phyloP scores from a whole-genome alignment of 35 echinoderm and acorn worm genomes.

The Ophioderma brevispina region DNA sequence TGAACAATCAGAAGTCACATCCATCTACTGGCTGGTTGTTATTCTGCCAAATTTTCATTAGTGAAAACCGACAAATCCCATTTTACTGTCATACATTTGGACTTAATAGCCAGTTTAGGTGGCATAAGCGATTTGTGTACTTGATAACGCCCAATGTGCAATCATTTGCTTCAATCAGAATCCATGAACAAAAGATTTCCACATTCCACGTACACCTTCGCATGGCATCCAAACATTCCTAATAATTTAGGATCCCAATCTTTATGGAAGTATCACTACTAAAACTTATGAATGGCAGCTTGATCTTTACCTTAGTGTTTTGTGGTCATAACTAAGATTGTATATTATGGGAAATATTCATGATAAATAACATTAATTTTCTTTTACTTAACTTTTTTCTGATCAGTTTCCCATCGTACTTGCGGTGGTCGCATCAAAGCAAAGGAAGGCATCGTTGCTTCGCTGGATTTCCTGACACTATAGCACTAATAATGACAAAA shows the following conservation, averaged over 20 bases:
- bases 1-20: too few species aligned
- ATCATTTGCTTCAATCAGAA: too few species aligned
- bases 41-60: too few species aligned
- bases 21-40: too few species aligned
- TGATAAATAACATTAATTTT: neutral
- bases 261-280: neutral
- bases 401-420: neutral
- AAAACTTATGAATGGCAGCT: neutral
- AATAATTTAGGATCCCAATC: neutral
- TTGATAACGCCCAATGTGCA: too few species aligned
- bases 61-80: too few species aligned
- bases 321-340: neutral
- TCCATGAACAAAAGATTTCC: too few species aligned
- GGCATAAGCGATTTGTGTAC: too few species aligned
- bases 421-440: conserved; percentile 27
- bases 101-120: too few species aligned
- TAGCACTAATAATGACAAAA: neutral
- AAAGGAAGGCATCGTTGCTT: neutral
- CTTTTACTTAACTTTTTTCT: neutral
- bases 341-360: neutral
- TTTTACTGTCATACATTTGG: too few species aligned
- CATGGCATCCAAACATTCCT: neutral
- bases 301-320: neutral
- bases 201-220: neutral
- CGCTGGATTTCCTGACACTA: conserved; percentile 22